Evolutionary conservation across 2,113 vertebrate species (phyloP).

Genomic region (Patagioenas fasciata): DNA sequence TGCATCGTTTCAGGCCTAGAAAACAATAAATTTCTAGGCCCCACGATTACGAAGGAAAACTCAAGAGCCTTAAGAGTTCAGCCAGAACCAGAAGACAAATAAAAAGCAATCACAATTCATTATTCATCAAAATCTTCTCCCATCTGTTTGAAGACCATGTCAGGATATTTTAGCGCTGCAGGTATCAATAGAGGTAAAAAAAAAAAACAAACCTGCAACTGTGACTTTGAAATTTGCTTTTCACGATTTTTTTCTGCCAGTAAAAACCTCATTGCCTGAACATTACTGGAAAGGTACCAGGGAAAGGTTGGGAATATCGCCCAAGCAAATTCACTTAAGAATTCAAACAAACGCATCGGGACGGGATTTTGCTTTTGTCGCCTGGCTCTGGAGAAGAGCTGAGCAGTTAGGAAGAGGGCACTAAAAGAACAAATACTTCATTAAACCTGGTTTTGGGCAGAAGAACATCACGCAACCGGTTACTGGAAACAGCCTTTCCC

Average conservation of each 20-base stretch:
- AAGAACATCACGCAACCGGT: background rate
- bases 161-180: constrained; percentile 34
- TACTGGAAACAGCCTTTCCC: background rate
- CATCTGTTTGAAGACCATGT: constrained; percentile 28
- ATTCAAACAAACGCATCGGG: constrained; percentile 44
- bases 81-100: constrained; percentile 38
- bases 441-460: constrained; percentile 1
- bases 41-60: background rate
- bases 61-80: constrained; percentile 26
- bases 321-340: constrained; percentile 41
- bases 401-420: constrained; percentile 2
- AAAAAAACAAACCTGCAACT: background rate
- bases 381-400: background rate
- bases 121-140: constrained; percentile 45
- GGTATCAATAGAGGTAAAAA: background rate
- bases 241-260: background rate
- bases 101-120: constrained; percentile 51
- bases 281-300: constrained; percentile 38
- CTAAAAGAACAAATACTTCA: constrained; percentile 31
- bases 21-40: background rate
- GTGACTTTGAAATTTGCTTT: constrained; percentile 29
- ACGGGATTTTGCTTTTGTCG: constrained; percentile 45
- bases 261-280: constrained; percentile 1
- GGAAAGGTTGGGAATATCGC: constrained; percentile 48
- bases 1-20: background rate